phyloP scores from a whole-genome alignment of 2,888 invertebrate genomes.

The Liopterus haemorrhoidalis region DNA sequence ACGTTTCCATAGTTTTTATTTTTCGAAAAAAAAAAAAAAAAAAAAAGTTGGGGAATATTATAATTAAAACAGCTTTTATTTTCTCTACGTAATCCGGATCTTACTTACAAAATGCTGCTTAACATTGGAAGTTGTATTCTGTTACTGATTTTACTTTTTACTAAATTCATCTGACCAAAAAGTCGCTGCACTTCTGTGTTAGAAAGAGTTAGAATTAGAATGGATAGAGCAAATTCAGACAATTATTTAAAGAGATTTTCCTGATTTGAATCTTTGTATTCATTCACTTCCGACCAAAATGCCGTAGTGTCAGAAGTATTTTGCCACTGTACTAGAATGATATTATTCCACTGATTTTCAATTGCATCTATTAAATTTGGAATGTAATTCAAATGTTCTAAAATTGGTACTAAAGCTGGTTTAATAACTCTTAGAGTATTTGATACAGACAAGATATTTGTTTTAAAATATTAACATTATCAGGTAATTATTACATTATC shows the following conservation, averaged over 20 bases:
- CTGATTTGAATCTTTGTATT: constrained; percentile 10
- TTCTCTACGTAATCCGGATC: constrained; percentile 4
- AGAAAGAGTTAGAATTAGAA: constrained; percentile 20
- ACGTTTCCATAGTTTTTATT: no score
- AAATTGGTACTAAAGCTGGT: constrained; percentile 1
- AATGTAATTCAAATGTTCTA: no score
- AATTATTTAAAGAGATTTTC: constrained; percentile 18
- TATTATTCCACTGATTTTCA: constrained; percentile 34
- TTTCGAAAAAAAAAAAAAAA: no score
- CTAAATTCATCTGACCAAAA: constrained; percentile 25
- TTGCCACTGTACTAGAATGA: no score
- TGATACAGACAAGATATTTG: constrained; percentile 2
- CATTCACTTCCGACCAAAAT: constrained; percentile 21
- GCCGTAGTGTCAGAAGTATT: not conserved
- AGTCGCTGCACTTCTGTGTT: constrained; percentile 26
- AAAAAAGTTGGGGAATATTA: constrained; percentile 3
- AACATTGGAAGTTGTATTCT: constrained; percentile 16
- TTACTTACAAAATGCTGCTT: constrained; percentile 8
- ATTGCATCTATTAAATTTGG: no score
- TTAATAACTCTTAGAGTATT: constrained; percentile 1
- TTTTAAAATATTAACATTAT: constrained; percentile 4
- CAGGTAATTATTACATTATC: no score
- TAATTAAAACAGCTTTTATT: constrained; percentile 15
- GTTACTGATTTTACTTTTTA: constrained; percentile 26
- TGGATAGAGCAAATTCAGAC: constrained; percentile 7